A percentile compares a stretch with the other conserved stretches of the same genome.
Conservation (phyloP, 1,140 invertebrate genomes). For the Uloborus diversus region DNA sequence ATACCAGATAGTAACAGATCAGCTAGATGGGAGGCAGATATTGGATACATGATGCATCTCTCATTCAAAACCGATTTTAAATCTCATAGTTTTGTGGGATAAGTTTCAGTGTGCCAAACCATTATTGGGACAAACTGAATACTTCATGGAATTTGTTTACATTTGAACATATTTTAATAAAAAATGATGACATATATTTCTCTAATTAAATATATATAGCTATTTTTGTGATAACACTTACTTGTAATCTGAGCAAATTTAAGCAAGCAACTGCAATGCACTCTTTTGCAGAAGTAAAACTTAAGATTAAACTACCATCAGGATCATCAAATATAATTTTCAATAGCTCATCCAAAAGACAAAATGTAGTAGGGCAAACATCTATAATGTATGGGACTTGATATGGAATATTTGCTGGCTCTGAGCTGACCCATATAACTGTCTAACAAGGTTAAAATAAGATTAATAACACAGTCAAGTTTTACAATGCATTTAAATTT, state of each 20-base stretch:
- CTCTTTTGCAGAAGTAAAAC: slow-evolving; percentile 86
- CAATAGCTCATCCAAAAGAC: slow-evolving; percentile 76
- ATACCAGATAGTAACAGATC: no score
- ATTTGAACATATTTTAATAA: no score
- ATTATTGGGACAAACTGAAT: no score
- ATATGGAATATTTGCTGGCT: slow-evolving; percentile 65
- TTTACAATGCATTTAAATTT: background rate
- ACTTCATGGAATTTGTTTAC: no score
- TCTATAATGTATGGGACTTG: slow-evolving; percentile 90
- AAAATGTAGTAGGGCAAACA: slow-evolving; percentile 83
- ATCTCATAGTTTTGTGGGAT: no score
- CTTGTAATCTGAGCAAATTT: slow-evolving; percentile 87
- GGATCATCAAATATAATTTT: slow-evolving; percentile 74
- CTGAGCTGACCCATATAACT: slow-evolving; percentile 71
- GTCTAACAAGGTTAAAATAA: slow-evolving; percentile 65
- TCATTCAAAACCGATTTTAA: no score
- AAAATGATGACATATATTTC: no score
- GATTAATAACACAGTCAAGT: background rate
- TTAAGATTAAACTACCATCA: slow-evolving; percentile 70
- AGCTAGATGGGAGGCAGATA: no score
- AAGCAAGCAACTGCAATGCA: slow-evolving; percentile 88
- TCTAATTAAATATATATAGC: no score
- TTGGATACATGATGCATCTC: no score
- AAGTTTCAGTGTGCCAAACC: no score
- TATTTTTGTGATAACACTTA: no score